Evolutionary conservation across 2,888 invertebrate species (phyloP), one percentile per base, ranked within the genome.

Genomic region (Phengaris arion): DNA sequence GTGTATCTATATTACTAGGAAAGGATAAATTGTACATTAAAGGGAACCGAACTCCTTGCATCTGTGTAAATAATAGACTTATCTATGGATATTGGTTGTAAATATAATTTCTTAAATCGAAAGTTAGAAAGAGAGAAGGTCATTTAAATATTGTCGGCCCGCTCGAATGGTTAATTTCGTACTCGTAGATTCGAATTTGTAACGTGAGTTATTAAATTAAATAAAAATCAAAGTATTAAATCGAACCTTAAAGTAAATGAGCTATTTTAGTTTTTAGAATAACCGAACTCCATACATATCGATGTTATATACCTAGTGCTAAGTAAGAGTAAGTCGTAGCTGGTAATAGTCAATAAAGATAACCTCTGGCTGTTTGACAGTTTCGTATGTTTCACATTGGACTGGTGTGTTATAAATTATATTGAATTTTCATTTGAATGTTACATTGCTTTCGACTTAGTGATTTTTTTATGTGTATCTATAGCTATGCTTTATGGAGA

Each of bases 21-120:
- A 75, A 78, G 79, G 80, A 78, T 82, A 85, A 85, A 85, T 81
- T 92, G 91, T 93, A 93, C 81, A 92, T 89, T 91, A 81, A 85
- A 87, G 88, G 94, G 94, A 94, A 94, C 94, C 94, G 82, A 85
- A 94, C 90, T 94, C 94, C 94, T 94, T 94, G 94, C 94, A 94
- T 88, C 87, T 89, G 88, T 93, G 91, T 93, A 91, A 76, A 92
- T 91, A 93, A 76, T 85, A 85, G 84, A 83, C 86, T 35, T 85
- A 82, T 83, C 83, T 64, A 64, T 35, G 64, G 35, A 64, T 35
- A 64, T 64, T 64, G 84, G 80, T 74, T 91, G 90, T 91, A 90
- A 82, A 92, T 90, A 81, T 78, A 78, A 80, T 85, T 82, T 82
- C 82, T 87, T 86, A 86, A 83, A 85, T 83, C 78, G 79, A 82